Base-by-base conservation (phyloP, 2,888 invertebrate genomes). In the Cataglyphis cursor region DNA sequence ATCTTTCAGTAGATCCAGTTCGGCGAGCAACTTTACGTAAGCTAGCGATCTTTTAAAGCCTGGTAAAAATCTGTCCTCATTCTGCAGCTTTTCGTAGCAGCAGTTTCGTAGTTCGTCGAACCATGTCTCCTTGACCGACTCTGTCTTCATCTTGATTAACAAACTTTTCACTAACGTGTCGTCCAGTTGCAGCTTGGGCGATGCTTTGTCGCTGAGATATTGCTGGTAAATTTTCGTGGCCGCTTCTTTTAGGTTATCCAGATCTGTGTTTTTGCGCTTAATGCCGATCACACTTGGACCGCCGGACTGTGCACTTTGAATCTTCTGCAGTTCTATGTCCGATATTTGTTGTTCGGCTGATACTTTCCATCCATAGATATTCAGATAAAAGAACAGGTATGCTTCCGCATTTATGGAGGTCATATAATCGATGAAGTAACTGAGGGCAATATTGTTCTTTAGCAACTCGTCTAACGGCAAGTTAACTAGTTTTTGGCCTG, bases 101-200 rank as follows among this genome's bases (percentile, higher is more conserved):
- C 96, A 96, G 85, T 96, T 95, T 95, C 98, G 97, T 24, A 98
- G 96, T 85, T 97, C 97, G 93, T 99, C 98, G 94, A 99, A 99
- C 96, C 98, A 98, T 3, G 96, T 95, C 82, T 97, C 97, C 38
- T 95, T 96, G 6, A 97, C 96, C 38, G 94, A 91, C 92, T 97
- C 97, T 75, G 96, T 96, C 89, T 96, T 96, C 82, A 97, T 96
- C 91, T 96, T 96, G 41, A 96, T 95, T 51, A 96, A 94, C 70
- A 97, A 95, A 87, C 95, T 95, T 90, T 96, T 96, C 4, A 97
- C 95, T 8, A 97, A 93, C 10, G 94, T 93, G 75, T 97, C 96
- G 87, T 97, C 97, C 12, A 97, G 92, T 85, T 96, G 95, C 8
- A 97, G 95, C 89, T 96, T 96, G 15, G 96, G 96, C 61, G 96